Percentiles rank a stretch among this genome's conserved stretches.
These are phyloP conservation scores for Tanypteryx hageni DNA, from an alignment of 2,888 invertebrate genomes.

Conservation along the genomic window DNA sequence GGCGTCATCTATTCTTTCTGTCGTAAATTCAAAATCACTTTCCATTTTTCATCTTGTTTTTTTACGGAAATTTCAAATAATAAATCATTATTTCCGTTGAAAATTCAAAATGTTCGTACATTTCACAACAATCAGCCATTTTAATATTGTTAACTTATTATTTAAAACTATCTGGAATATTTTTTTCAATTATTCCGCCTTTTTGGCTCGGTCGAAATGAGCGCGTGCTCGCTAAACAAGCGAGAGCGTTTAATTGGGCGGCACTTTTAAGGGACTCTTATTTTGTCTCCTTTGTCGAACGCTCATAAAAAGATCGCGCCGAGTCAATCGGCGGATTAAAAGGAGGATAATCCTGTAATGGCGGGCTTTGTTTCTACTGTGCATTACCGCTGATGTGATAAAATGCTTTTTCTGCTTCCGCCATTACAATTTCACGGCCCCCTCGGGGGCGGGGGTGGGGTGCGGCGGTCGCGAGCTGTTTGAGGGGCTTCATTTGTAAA, in stretches of 20 bases:
- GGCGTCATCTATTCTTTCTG: too few relatives aligned
- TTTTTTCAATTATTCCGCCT: neutral
- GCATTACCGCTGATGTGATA: conserved; percentile 60
- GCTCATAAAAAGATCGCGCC: neutral
- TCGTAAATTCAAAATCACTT: too few relatives aligned
- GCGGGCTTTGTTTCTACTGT: conserved; percentile 49
- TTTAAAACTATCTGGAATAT: too few relatives aligned
- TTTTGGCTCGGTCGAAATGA: neutral
- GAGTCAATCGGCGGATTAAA: conserved; percentile 9
- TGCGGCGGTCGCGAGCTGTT: neutral
- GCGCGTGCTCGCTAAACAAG: neutral
- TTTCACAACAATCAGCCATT: too few relatives aligned
- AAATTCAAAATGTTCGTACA: too few relatives aligned
- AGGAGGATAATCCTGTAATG: conserved; percentile 3
- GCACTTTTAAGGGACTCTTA: neutral
- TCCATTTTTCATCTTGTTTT: too few relatives aligned
- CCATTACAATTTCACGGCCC: neutral
- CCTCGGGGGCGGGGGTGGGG: neutral
- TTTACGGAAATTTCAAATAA: too few relatives aligned
- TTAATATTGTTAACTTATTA: too few relatives aligned
- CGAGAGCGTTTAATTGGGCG: neutral
- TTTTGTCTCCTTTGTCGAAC: conserved; percentile 41
- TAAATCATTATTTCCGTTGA: too few relatives aligned
- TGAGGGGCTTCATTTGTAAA: conserved; percentile 58
- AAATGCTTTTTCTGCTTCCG: conserved; percentile 41